A percentile compares a stretch with the other conserved stretches of the same genome.
Conservation (phyloP, 2,888 invertebrate species). For the Phortica okadai region DNA sequence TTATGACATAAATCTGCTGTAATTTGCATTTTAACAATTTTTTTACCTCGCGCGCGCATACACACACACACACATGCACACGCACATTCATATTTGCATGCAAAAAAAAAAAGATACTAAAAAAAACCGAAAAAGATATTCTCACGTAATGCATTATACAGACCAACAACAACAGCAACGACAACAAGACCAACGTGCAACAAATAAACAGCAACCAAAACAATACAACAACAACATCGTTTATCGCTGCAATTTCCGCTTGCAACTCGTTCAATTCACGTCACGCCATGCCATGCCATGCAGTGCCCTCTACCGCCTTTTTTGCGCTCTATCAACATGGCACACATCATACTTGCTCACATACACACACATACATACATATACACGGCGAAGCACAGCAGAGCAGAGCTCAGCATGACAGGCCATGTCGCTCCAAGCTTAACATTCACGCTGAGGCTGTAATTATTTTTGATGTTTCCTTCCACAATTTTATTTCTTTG, state of each 20-base stretch:
- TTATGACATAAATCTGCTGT: conserved; percentile 54
- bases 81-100: neutral
- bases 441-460: neutral
- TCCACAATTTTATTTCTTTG: neutral
- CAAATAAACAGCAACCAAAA: neutral
- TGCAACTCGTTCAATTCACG: neutral
- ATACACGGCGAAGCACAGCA: neutral
- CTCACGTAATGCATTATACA: neutral
- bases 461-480: neutral
- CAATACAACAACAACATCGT: conserved; percentile 13
- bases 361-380: conserved; percentile 29
- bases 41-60: neutral
- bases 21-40: conserved; percentile 57
- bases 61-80: neutral
- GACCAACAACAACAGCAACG: neutral
- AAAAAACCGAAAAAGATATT: neutral
- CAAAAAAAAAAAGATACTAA: neutral
- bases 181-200: neutral
- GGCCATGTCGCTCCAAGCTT: too few species aligned
- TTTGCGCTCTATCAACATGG: neutral
- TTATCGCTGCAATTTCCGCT: conserved; percentile 51
- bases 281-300: neutral
- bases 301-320: neutral
- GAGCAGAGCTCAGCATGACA: too few species aligned
- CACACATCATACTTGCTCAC: conserved; percentile 16